Conservation (phyloP, 2,797 vertebrate genomes). For the Neosilurus mollespiculum region DNA sequence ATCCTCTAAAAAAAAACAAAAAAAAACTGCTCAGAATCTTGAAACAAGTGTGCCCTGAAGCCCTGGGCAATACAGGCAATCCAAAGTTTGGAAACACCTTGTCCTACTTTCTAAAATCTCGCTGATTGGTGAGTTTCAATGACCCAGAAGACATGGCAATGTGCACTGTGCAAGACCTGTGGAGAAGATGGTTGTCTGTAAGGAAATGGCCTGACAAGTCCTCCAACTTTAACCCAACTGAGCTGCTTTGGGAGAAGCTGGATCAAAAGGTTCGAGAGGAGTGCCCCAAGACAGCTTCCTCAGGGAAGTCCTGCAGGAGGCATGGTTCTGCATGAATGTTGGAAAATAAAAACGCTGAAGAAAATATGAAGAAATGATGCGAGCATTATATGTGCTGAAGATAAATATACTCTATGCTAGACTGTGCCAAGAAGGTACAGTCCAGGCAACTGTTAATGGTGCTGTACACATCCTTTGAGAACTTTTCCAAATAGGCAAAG, state of each 20-base stretch:
- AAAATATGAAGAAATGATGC: background rate
- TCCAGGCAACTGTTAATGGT: background rate
- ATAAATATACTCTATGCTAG: background rate
- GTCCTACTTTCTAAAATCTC: slow-evolving; percentile 5
- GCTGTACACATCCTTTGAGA: background rate
- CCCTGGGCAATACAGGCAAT: background rate
- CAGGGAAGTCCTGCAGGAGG: slow-evolving; percentile 3
- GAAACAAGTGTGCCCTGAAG: background rate
- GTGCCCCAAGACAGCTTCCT: background rate
- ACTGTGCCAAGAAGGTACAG: background rate
- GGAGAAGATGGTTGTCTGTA: background rate
- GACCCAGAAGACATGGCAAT: background rate
- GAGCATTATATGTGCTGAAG: background rate
- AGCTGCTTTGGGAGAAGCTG: background rate
- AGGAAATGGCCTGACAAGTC: slow-evolving; percentile 6
- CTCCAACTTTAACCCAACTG: background rate
- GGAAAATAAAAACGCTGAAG: background rate
- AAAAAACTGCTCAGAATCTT: background rate
- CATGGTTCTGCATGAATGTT: background rate
- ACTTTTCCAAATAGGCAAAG: background rate
- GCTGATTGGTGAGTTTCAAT: background rate
- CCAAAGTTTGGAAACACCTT: slow-evolving; percentile 1
- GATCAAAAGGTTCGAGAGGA: background rate
- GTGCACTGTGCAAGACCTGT: background rate
- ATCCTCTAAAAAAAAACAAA: slow-evolving; percentile 4